Evolutionary conservation across 2,888 invertebrate genomes (phyloP).

Genomic region (Habroteleia sp.): DNA sequence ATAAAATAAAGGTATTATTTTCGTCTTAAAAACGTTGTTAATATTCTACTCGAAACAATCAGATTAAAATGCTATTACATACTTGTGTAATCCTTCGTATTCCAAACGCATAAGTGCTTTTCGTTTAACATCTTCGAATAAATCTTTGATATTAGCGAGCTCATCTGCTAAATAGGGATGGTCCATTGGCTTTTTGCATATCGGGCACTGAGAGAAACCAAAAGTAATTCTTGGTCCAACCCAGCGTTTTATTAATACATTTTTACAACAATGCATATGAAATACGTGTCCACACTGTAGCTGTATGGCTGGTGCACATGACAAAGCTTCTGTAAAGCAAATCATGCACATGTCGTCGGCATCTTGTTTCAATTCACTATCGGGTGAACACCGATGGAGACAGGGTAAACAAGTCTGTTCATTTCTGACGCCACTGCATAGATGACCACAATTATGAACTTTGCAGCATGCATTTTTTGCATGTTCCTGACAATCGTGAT

Average conservation of each 20-base stretch:
- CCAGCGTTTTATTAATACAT: constrained; percentile 93
- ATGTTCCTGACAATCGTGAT: constrained; percentile 94
- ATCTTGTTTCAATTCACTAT: constrained; percentile 89
- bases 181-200: constrained; percentile 96
- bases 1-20: too few species aligned
- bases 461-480: constrained; percentile 91
- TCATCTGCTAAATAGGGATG: constrained; percentile 91
- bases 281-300: constrained; percentile 97
- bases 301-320: constrained; percentile 96
- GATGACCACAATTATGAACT: constrained; percentile 92
- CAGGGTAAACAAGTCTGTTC: constrained; percentile 94
- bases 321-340: constrained; percentile 97
- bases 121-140: constrained; percentile 94
- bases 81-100: constrained; percentile 93
- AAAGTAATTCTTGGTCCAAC: constrained; percentile 97
- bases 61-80: too few species aligned
- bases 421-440: constrained; percentile 95
- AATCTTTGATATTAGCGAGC: constrained; percentile 89
- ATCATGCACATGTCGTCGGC: constrained; percentile 99
- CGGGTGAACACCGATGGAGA: constrained; percentile 88
- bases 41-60: too few species aligned
- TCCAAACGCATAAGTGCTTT: constrained; percentile 98
- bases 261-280: constrained; percentile 94
- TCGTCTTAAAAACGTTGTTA: too few species aligned
- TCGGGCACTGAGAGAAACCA: constrained; percentile 96